Conservation (phyloP, 2,888 invertebrate species). For the Gasteruption jaculator region DNA sequence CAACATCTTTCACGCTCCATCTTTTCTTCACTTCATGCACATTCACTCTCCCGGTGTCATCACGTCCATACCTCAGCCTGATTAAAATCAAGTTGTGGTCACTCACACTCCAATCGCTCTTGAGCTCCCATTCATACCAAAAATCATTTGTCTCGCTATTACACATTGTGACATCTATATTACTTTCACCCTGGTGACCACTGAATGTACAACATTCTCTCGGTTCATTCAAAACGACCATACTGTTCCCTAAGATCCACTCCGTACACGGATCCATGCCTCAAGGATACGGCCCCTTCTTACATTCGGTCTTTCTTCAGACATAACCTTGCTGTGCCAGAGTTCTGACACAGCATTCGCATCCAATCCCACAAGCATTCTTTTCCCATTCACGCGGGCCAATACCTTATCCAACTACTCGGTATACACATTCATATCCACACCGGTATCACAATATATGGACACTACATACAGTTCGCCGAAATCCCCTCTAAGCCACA, state of each 20-base stretch:
- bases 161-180: no score
- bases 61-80: no score
- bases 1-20: no score
- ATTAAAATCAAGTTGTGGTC: no score
- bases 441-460: slow-evolving; percentile 19
- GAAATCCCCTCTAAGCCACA: slow-evolving; percentile 18
- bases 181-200: no score
- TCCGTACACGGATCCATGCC: no score
- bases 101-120: no score
- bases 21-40: no score
- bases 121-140: no score
- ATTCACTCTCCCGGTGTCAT: no score
- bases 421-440: slow-evolving; percentile 3
- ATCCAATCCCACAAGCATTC: slow-evolving; percentile 24
- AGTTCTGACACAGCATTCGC: slow-evolving; percentile 26
- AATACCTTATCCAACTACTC: slow-evolving; percentile 5
- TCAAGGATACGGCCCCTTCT: slow-evolving; percentile 1
- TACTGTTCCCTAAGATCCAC: slow-evolving; percentile 3
- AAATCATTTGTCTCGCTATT: no score
- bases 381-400: neutral
- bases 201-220: no score
- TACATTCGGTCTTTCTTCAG: neutral
- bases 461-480: slow-evolving; percentile 20
- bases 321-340: slow-evolving; percentile 22
- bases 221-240: slow-evolving; percentile 24